Evolutionary conservation across 1,140 invertebrate genomes (phyloP).

Genomic region (Aradophagus sp.): DNA sequence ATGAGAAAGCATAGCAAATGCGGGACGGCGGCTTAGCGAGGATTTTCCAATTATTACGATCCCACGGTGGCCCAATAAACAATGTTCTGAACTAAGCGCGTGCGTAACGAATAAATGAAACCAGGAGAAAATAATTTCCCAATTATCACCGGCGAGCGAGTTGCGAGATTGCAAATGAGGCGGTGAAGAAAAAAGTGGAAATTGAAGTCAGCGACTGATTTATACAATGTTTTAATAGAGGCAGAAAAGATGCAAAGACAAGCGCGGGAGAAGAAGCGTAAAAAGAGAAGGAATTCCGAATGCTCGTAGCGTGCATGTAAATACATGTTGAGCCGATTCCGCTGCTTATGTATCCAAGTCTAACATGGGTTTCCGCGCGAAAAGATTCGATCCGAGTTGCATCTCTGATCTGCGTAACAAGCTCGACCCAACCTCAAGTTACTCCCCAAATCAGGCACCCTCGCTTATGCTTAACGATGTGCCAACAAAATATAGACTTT

Average conservation of each 20-base stretch:
- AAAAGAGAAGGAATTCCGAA: slow-evolving; percentile 54
- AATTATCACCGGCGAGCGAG: too few relatives aligned
- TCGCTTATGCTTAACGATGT: slow-evolving; percentile 72
- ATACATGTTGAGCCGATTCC: slow-evolving; percentile 58
- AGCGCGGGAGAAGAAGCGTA: slow-evolving; percentile 30
- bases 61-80: slow-evolving; percentile 60
- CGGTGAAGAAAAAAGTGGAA: not conserved
- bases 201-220: slow-evolving; percentile 28
- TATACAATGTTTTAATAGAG: slow-evolving; percentile 47
- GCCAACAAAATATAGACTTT: slow-evolving; percentile 71
- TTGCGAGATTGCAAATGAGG: not conserved
- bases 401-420: slow-evolving; percentile 72
- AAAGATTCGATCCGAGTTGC: slow-evolving; percentile 67
- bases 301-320: slow-evolving; percentile 59
- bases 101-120: too few relatives aligned
- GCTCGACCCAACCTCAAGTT: slow-evolving; percentile 56
- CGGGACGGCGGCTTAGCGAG: slow-evolving; percentile 52
- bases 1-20: slow-evolving; percentile 51
- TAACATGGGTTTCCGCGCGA: slow-evolving; percentile 58
- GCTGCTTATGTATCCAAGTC: slow-evolving; percentile 61
- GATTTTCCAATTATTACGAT: slow-evolving; percentile 73
- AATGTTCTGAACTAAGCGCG: slow-evolving; percentile 31
- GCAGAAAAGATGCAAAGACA: slow-evolving; percentile 41
- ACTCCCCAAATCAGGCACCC: slow-evolving; percentile 64
- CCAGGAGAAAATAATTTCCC: too few relatives aligned